These are phyloP conservation scores for Chrysoperla carnea DNA, from an alignment of 1,140 invertebrate species.

Conservation along the genomic window DNA sequence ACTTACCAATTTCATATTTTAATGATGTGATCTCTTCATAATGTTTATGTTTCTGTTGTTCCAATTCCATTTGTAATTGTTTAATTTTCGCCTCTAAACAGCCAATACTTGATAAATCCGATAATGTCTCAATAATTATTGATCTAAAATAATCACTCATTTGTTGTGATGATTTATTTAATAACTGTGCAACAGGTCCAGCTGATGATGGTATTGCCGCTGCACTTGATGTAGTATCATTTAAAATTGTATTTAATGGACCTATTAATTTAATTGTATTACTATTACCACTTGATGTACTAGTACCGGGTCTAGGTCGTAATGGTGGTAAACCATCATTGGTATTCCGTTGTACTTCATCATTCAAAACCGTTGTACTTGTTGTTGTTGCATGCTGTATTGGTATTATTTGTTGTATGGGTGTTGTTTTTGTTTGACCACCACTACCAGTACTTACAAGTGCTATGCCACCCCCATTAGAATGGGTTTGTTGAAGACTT, in stretches of 20 bases:
- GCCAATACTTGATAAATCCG: conserved; percentile 26
- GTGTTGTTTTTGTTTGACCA: conserved; percentile 1
- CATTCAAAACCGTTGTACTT: neutral
- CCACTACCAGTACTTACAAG: neutral
- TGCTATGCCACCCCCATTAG: neutral
- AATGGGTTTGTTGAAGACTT: neutral
- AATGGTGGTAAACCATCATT: conserved; percentile 16
- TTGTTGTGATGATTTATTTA: conserved; percentile 27
- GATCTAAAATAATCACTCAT: conserved; percentile 32
- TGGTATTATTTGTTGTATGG: neutral
- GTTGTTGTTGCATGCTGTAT: neutral
- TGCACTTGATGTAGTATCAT: conserved; percentile 19
- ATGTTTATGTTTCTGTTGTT: conserved; percentile 42
- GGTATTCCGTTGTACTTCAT: conserved; percentile 11
- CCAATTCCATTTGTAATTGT: conserved; percentile 39
- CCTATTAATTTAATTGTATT: conserved; percentile 5
- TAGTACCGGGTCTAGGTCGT: conserved; percentile 14
- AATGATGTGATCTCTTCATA: conserved; percentile 40
- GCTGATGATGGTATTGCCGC: conserved; percentile 23
- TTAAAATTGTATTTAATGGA: conserved; percentile 20
- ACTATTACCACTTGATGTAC: too few relatives aligned
- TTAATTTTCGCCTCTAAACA: conserved; percentile 34
- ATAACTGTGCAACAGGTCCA: conserved; percentile 20
- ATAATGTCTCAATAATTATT: conserved; percentile 35
- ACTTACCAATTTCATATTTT: conserved; percentile 38